Base-by-base conservation (phyloP, 1,140 invertebrate genomes). In the Tetragonula clypearis region DNA sequence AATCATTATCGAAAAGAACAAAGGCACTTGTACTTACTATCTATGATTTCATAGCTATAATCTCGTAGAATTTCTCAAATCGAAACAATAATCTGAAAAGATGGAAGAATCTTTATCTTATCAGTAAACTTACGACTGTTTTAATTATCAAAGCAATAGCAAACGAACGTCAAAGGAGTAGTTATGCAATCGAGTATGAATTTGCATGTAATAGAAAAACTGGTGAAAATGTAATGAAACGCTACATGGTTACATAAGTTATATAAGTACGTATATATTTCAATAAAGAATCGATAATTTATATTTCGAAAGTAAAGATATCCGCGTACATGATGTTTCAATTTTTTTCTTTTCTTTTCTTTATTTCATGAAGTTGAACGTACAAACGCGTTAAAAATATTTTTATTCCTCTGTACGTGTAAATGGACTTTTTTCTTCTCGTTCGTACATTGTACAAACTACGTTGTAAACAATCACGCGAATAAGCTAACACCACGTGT, bases 191-290 rank as follows among this genome's bases (percentile, higher is more conserved):
- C 5, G 2, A 62, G 11, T 41, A 5, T 6, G 30, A 69, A 53
- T 21, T 14, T 76, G 19, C 30, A 60, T 68, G 12, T 14, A 1
- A 55, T 62, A 62, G 41, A 66, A 83, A 66, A 73, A 14, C 58
- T 23, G 30, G 21, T 84, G 17, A 86, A 84, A 80, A 76, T 82
- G 41, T 26, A 65, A 77, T 65, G 23, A 83, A 81, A 84, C 73
- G 65, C 6, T 23, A 53, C 26, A 35, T 26, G 14, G 69, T 91
- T 90, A 88, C 41, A 87, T 91, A 91, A 88, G 80, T 49, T 49
- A 49, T 49, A 49, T 19, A 21, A 15, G 21, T 12, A 58, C 17
- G 35, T n/a, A 55, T 81, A 69, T 9, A 35, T 65, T 53, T 41
- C 4, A 65, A 69, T 56, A 53, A 62, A 74, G 35, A 58, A 49